Base-by-base conservation (phyloP, 2,888 invertebrate genomes). In the Notodonta ziczac region DNA sequence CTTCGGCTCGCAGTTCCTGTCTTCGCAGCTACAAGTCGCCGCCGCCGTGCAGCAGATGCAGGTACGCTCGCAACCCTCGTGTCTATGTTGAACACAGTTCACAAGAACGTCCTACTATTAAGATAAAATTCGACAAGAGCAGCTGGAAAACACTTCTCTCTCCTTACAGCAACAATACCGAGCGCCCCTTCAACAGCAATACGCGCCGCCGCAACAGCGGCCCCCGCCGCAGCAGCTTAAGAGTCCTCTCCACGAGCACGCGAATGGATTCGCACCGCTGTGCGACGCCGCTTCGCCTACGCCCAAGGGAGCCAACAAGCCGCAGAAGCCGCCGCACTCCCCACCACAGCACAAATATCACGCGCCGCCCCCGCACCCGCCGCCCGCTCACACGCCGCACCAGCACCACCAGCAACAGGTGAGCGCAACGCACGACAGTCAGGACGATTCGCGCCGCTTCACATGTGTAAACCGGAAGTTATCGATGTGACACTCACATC, bases 271-370 rank as follows among this genome's bases (percentile, higher is more conserved):
- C 78, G 90, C 96, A 65, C 94, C 96, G 65, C 94, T 96, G 77
- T 90, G 95, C 94, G 85, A 96, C 86, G 74, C 95, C 85, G 74
- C 95, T 88, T 94, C 87, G 76, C 94, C 94, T 77, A 94, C 91
- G 72, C 94, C 89, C 76, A 94, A 90, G 80, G 90, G 86, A 76
- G 84, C 78, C 48, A 42, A 73, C 63, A 89, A 89, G 76, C 86
- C 85, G 53, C 86, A 86, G 72, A 90, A 91, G 81, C 86, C 90
- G 72, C 91, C 92, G 70, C 93, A 93, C 81, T 91, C 92, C 73
- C 93, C 92, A 77, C 89, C 93, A 70, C 91, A 89, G 63, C 93
- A 94, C 87, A 94, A 94, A 85, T 91, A 91, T 81, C 88, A 89
- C 80, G 89, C 89, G 82, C 90, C 87, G 72, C 87, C 87, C 71